phyloP scores from a whole-genome alignment of 1,140 invertebrate genomes.

The Drosophila lacteicornis region DNA sequence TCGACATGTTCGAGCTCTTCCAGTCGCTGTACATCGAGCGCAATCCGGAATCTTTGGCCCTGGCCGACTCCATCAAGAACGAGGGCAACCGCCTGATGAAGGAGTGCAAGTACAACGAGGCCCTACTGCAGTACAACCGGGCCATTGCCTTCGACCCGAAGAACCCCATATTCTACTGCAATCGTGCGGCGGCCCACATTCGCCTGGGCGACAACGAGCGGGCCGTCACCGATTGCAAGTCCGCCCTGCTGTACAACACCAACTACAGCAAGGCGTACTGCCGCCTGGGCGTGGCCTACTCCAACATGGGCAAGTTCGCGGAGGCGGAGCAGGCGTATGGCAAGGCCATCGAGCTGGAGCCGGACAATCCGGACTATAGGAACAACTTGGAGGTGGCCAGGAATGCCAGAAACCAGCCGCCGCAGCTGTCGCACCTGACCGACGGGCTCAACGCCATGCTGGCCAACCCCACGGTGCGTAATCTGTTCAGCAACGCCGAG shows the following conservation, averaged over 20 bases:
- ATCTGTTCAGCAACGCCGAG: slow-evolving; percentile 74
- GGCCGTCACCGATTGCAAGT: slow-evolving; percentile 95
- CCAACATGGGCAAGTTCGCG: slow-evolving; percentile 91
- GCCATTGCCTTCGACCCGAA: slow-evolving; percentile 93
- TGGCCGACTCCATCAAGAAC: slow-evolving; percentile 92
- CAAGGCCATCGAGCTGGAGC: slow-evolving; percentile 95
- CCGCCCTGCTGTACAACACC: slow-evolving; percentile 94
- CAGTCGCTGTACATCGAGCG: slow-evolving; percentile 78
- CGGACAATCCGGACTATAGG: slow-evolving; percentile 95
- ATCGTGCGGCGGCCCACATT: slow-evolving; percentile 95
- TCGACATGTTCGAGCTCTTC: slow-evolving; percentile 86
- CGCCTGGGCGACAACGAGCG: slow-evolving; percentile 92
- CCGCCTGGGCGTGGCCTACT: slow-evolving; percentile 95
- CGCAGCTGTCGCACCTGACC: slow-evolving; percentile 59
- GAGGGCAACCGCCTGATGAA: slow-evolving; percentile 96
- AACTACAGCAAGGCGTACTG: slow-evolving; percentile 98
- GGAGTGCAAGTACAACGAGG: slow-evolving; percentile 91
- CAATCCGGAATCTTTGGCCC: slow-evolving; percentile 86
- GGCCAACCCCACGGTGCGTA: slow-evolving; percentile 70
- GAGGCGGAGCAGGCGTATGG: slow-evolving; percentile 94
- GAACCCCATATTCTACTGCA: slow-evolving; percentile 98
- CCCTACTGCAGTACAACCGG: slow-evolving; percentile 92
- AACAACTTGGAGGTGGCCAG: slow-evolving; percentile 93
- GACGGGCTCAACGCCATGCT: slow-evolving; percentile 73
- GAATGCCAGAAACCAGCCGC: slow-evolving; percentile 87